Base-by-base conservation (phyloP, 2,113 vertebrate species). In the Cichladusa arquata region DNA sequence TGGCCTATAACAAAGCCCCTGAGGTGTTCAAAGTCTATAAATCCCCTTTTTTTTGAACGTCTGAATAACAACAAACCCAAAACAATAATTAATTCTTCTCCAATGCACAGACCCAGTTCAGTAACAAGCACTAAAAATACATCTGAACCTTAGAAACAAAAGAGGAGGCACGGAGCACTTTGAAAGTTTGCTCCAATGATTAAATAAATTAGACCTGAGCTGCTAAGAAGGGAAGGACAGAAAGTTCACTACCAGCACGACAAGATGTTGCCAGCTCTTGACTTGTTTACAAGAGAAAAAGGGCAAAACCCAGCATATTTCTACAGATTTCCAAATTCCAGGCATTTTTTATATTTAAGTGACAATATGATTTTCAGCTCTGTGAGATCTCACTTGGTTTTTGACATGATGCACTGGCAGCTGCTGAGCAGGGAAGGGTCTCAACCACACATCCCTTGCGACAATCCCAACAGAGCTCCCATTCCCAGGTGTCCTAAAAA, bases 191-290 rank as follows among this genome's bases (percentile, higher is more conserved):
- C 91, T 84, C 65, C 72, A 9, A 40, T 96, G 92, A 97, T 97
- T 97, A 97, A 97, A 95, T 93, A 97, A 97, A 97, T 96, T 95
- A 96, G 95, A 95, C 91, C 91, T 92, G 94, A 96, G 92, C 94
- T 70, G 91, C 95, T 93, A 94, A 94, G 91, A 88, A 72, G 94
- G 93, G 86, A 94, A 95, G 95, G 92, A 96, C 95, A 95, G 44
- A 89, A 91, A 96, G 93, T 97, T 96, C 95, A 95, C 82, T 2
- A 73, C 79, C 86, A 92, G 95, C 90, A 92, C 0, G 54, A 90
- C 78, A 42, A 83, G 86, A 42, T 7, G 1, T n/a, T 89, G 81
- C 91, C 81, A 91, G 93, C 34, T 28, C 60, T 42, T 20, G 82
- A 48, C 76, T 92, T 93, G 90, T 95, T 96, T 85, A 90, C 3